Evolutionary conservation across 2,888 invertebrate species (phyloP), one percentile per base, ranked within the genome.

Genomic region (Deroplatys truncata): DNA sequence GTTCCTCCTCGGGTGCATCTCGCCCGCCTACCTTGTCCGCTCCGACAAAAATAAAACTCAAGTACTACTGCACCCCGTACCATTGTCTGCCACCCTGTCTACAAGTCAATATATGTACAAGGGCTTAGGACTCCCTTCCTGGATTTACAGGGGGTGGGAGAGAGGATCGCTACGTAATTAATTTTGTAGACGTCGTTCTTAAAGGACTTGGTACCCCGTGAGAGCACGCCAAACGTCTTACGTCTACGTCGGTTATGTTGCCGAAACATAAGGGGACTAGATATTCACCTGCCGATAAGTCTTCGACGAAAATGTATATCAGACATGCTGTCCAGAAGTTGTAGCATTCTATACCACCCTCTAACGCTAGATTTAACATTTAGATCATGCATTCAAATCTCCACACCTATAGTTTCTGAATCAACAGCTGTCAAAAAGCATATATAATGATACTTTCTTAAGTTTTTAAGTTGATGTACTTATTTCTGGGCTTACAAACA

Each of bases 1-100:
- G 84, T 88, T 88, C 29, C 88, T 88, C 88, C 82, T 84, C 86
- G 88, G 88, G 85, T 84, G 89, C 90, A 90, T 90, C 90, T 56
- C n/a, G 31, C 72, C 31, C 43, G 43, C 89, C 84, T 43, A 49
- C 49, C 89, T 84, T 56, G 31, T 43, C 86, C 49, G 29, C 86
- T 29, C 82, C 28, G 87, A 72, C 87, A 31, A 82, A 49, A 87
- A 87, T 82, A 87, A 87, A 31, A 84, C 31, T 43, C 31, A 31
- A 28, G n/a, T 31, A 20, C 87, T 16, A 25, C 25, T 35, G 28
- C n/a, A 43, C 28, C 43, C 35, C 35, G 43, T 85, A 28, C 35
- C 56, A 43, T 85, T 85, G 43, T 85, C 85, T 43, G 43, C 56
- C 85, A 85, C 43, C 35, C 56, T 72, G 56, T 72, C 56, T 72